Evolutionary conservation across 2,888 invertebrate species (phyloP), one percentile per base, ranked within the genome.

Genomic region (Athetis lepigone): DNA sequence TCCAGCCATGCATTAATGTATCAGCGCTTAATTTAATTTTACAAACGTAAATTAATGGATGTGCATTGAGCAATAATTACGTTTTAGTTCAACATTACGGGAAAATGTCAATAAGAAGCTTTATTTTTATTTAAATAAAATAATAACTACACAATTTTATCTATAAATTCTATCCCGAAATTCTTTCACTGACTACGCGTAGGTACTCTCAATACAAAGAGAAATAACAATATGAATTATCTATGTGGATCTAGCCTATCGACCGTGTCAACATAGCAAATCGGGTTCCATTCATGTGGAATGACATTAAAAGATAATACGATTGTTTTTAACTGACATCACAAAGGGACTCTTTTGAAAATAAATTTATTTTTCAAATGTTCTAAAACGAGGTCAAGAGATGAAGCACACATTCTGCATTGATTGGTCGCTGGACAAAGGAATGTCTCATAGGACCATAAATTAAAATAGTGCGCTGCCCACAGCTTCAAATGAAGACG

Each of bases 351-450:
- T 4, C 9, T 0, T 7, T 42, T 33, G 9, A 25, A 0, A 52
- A 36, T 52, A 13, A 42, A 25, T 4, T 52, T 33, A 23, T 19
- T 6, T 62, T 62, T 18, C n/a, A n/a, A 23, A 8, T 40, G 4
- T 13, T 8, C 13, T 42, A 39, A 68, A 54, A 23, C 40, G 43
- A 16, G 43, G 39, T 29, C 29, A 23, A 16, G 45, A 9, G 21
- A 37, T 40, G 16, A 45, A 25, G 21, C 43, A 23, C 37, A 55
- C 40, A 51, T 43, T 40, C 47, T 33, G 52, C 47, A 49, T 47
- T 51, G 69, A 58, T 59, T 68, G 59, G 49, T 59, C 39, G 27
- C 36, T 33, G 16, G 23, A 75, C 46, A 55, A 46, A 42, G 54
- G 70, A 59, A 74, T 74, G 33, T 42, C 43, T 59, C 43, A 46